Conservation (phyloP, 2,888 invertebrate species). For the Acrobeloides nanus region DNA sequence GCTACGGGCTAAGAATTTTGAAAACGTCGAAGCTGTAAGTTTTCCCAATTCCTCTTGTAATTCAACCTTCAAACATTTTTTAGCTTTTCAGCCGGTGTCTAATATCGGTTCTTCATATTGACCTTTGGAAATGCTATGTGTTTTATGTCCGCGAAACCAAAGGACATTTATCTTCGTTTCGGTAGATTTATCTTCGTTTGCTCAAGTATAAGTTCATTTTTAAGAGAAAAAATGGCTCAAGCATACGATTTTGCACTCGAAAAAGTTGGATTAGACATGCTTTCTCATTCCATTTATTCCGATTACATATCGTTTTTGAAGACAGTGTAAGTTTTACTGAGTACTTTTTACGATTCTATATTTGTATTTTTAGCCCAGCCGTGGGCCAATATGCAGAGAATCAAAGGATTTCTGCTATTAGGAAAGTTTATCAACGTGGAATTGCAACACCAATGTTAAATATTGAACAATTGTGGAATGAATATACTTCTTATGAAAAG, state of each 20-base stretch:
- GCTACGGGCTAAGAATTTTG: slow-evolving; percentile 95
- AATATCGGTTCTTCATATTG: slow-evolving; percentile 95
- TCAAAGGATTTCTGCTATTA: slow-evolving; percentile 93
- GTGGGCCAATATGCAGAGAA: slow-evolving; percentile 98
- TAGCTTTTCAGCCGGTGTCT: slow-evolving; percentile 93
- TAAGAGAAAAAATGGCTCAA: slow-evolving; percentile 96
- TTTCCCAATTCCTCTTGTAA: neutral
- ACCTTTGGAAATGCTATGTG: slow-evolving; percentile 94
- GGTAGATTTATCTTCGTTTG: slow-evolving; percentile 58
- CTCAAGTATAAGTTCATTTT: slow-evolving; percentile 11
- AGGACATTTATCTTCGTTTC: slow-evolving; percentile 80
- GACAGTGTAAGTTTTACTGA: slow-evolving; percentile 42
- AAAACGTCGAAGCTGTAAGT: slow-evolving; percentile 92
- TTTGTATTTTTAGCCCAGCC: slow-evolving; percentile 65
- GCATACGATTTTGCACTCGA: slow-evolving; percentile 98
- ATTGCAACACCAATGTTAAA: slow-evolving; percentile 93
- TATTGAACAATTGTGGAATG: slow-evolving; percentile 85
- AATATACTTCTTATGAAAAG: slow-evolving; percentile 91
- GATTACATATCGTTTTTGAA: slow-evolving; percentile 91
- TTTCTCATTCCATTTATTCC: slow-evolving; percentile 91
- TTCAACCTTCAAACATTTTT: slow-evolving; percentile 35
- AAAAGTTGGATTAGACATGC: slow-evolving; percentile 95
- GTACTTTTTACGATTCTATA: slow-evolving; percentile 4
- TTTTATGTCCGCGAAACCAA: slow-evolving; percentile 97
- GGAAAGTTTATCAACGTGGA: slow-evolving; percentile 91